phyloP scores from a whole-genome alignment of 2,113 vertebrate species.

The Pitta sordida region DNA sequence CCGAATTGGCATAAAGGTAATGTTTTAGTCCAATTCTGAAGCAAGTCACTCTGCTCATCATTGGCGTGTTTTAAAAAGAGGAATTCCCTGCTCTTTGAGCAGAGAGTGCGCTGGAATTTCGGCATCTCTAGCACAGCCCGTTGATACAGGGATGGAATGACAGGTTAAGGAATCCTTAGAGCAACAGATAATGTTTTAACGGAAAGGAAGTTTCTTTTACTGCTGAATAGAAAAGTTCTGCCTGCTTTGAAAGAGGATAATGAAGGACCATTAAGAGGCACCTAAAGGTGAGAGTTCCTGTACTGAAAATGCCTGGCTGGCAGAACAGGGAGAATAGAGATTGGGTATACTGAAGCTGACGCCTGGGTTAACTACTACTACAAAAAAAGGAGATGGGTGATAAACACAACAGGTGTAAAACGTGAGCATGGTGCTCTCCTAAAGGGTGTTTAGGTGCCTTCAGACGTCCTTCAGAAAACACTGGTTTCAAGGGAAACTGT shows the following conservation, averaged over 20 bases:
- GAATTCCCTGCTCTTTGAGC: neutral
- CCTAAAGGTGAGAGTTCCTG: neutral
- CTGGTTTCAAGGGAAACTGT: accelerated
- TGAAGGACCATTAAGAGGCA: accelerated
- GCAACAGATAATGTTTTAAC: neutral
- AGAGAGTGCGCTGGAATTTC: neutral
- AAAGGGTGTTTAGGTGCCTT: neutral
- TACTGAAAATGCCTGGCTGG: neutral
- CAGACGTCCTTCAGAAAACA: neutral
- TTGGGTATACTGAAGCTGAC: neutral
- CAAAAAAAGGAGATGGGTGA: neutral
- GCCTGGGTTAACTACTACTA: neutral
- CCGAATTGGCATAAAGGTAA: neutral
- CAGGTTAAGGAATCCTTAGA: neutral
- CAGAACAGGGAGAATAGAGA: neutral
- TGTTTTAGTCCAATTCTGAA: neutral
- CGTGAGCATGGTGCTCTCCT: neutral
- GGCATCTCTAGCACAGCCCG: neutral
- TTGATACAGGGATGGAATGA: neutral
- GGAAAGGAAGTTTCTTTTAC: neutral
- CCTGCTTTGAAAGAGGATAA: neutral
- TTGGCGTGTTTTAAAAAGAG: neutral
- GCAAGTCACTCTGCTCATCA: neutral
- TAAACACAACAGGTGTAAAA: neutral
- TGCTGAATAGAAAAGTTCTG: neutral